Conservation (phyloP, 2,113 vertebrate genomes). For the Phalacrocorax aristotelis region DNA sequence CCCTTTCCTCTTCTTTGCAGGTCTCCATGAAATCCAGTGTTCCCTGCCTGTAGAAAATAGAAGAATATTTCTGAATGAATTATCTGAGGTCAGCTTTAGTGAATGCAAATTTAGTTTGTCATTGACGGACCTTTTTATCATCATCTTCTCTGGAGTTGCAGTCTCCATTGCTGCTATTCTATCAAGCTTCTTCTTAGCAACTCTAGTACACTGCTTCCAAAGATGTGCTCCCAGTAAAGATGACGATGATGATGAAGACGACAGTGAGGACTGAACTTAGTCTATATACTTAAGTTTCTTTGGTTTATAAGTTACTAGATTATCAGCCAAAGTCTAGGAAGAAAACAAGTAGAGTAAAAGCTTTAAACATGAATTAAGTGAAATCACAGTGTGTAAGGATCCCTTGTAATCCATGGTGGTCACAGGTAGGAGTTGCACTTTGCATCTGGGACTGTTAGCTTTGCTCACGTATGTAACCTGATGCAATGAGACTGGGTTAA, state of each 20-base stretch:
- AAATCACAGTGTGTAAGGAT: neutral
- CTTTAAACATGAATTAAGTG: neutral
- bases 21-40: slow-evolving; percentile 91
- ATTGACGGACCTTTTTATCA: slow-evolving; percentile 93
- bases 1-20: slow-evolving; percentile 66
- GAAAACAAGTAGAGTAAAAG: neutral
- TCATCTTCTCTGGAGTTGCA: slow-evolving; percentile 96
- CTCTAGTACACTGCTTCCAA: slow-evolving; percentile 96
- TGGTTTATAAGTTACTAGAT: neutral
- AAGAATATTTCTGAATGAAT: slow-evolving; percentile 85
- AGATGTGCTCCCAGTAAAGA: slow-evolving; percentile 92
- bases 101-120: slow-evolving; percentile 93
- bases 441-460: neutral
- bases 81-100: slow-evolving; percentile 94
- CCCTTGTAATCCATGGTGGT: neutral
- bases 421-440: neutral
- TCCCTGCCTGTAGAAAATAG: slow-evolving; percentile 88
- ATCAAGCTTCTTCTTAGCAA: slow-evolving; percentile 96
- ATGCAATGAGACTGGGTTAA: accelerated
- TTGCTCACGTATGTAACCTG: neutral
- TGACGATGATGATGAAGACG: slow-evolving; percentile 91
- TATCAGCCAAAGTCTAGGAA: neutral
- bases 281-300: neutral
- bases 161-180: slow-evolving; percentile 96
- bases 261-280: slow-evolving; percentile 66